Base-by-base conservation (phyloP, 2,113 vertebrate species). In the Esox niger region DNA sequence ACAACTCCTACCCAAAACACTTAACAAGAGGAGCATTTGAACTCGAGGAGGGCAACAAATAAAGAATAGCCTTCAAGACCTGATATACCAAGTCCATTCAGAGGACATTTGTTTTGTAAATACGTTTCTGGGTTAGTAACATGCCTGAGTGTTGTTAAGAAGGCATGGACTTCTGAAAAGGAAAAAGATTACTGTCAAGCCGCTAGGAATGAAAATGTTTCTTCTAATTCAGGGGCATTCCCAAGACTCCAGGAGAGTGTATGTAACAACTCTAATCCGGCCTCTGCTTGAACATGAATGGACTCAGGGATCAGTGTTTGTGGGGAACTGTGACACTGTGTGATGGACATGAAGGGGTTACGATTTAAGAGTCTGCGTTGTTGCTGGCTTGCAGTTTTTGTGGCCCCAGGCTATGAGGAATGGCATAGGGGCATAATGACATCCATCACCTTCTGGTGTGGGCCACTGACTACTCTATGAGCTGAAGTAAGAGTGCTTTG, bases 371-470 rank as follows among this genome's bases (percentile, higher is more conserved):
- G 25, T 13, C 17, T 59, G 56, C 27, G 57, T 31, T n/a, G 72
- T 69, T 77, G 47, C 26, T 55, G 29, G 27, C 69, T 52, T 59
- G 33, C n/a, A 58, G 76, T 84, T 79, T 58, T 69, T 65, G 57
- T 82, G 64, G 80, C 78, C 68, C 69, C 63, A 43, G 76, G 86
- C 57, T 57, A 49, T 71, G 79, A 69, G 76, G 55, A 75, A 69
- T 74, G 62, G 55, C 70, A 86, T 84, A 79, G 78, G 80, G 81
- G 80, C 71, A 81, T 68, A 73, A 65, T 85, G 69, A 86, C 70
- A 69, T 67, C 62, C 68, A 84, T 74, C 71, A 69, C 47, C 75
- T 71, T 73, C 47, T 65, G 33, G 27, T 8, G 10, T 59, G 26
- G 55, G 55, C 25, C 15, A 2, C 21, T 17, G 54, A 62, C 31